A percentile compares a stretch with the other conserved stretches of the same genome.
Conservation (phyloP, 1,140 invertebrate species). For the Drosophila punjabiensis region DNA sequence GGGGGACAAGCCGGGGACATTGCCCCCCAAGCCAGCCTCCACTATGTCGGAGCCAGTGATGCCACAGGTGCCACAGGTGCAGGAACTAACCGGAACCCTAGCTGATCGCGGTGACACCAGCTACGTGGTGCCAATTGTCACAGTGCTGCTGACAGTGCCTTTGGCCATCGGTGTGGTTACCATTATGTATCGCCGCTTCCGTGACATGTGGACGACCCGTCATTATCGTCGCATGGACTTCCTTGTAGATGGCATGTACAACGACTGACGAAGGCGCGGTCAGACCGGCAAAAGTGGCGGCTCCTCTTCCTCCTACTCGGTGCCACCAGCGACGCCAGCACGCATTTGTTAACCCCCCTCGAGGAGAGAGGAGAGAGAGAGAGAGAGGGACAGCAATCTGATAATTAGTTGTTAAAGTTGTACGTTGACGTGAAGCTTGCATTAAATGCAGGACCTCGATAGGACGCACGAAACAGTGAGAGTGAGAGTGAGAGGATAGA, state of each 20-base stretch:
- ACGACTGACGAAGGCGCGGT: conserved; percentile 86
- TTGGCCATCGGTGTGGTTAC: conserved; percentile 86
- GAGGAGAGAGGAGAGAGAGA: not conserved
- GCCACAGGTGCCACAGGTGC: conserved; percentile 58
- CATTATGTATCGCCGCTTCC: conserved; percentile 87
- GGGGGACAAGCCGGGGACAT: not conserved
- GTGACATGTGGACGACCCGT: conserved; percentile 88
- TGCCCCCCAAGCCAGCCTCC: conserved; percentile 3
- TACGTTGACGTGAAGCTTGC: conserved; percentile 36
- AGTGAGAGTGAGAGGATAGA: conserved; percentile 25
- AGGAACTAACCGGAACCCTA: conserved; percentile 55
- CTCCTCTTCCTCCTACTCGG: conserved; percentile 11
- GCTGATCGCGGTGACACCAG: conserved; percentile 75
- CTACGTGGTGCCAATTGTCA: conserved; percentile 86
- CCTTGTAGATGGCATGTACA: conserved; percentile 89
- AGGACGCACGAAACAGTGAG: not conserved
- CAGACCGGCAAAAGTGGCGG: conserved; percentile 20
- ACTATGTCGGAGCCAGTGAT: conserved; percentile 22
- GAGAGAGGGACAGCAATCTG: conserved; percentile 3
- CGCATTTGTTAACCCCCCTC: conserved; percentile 28
- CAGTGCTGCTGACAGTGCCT: conserved; percentile 86
- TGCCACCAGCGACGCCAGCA: conserved; percentile 14
- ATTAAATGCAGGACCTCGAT: conserved; percentile 52
- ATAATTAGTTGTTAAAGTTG: conserved; percentile 69
- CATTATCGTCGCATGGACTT: conserved; percentile 89